Percentiles rank a stretch among this genome's conserved stretches.
These are phyloP conservation scores for Pocillopora damicornis DNA, from an alignment of 64 coral and sea anemone genomes.

Conservation along the genomic window DNA sequence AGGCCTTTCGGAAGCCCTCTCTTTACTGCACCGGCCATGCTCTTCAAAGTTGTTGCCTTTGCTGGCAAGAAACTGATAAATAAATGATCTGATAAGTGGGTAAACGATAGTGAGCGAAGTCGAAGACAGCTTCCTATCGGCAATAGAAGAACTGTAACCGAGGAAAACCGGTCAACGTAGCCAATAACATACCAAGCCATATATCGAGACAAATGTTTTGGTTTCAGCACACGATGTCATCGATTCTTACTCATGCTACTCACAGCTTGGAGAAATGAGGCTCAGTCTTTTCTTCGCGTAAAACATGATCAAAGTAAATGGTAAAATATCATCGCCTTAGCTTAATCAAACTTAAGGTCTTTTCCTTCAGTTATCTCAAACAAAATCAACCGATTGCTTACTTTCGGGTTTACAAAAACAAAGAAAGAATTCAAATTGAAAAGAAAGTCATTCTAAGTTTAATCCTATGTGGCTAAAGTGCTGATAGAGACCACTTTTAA, in stretches of 20 bases:
- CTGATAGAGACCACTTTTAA: background rate
- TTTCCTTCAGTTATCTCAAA: conserved; percentile 18
- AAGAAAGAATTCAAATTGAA: background rate
- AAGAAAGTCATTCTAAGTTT: background rate
- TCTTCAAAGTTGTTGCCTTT: background rate
- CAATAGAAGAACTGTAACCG: background rate
- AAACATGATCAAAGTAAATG: background rate
- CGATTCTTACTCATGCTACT: too few species aligned
- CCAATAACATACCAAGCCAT: background rate
- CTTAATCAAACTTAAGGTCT: background rate
- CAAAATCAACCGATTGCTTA: conserved; percentile 16
- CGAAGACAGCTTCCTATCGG: background rate
- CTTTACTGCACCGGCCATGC: background rate
- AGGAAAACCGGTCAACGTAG: background rate
- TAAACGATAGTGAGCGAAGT: background rate
- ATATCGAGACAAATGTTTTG: background rate
- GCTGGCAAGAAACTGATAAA: background rate
- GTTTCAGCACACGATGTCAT: background rate
- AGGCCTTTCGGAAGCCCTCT: background rate
- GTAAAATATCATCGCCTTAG: background rate
- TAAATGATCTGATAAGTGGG: background rate
- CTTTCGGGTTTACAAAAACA: conserved; percentile 6
- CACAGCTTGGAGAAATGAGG: too few species aligned
- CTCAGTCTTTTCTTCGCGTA: background rate
- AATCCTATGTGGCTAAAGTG: conserved; percentile 1